phyloP scores from a whole-genome alignment of 2,888 invertebrate species.

The Zaprionus obscuricornis region DNA sequence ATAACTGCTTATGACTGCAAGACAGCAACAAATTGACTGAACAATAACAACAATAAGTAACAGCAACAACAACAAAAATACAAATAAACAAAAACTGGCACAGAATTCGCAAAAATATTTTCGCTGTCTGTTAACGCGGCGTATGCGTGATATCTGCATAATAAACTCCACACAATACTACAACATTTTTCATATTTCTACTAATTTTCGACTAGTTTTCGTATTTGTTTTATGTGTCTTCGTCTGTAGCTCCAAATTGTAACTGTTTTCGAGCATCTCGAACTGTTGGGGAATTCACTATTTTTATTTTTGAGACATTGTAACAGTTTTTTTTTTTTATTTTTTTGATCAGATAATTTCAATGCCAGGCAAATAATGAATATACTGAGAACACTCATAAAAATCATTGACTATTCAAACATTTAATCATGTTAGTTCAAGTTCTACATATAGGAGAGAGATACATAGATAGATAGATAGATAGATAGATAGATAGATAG shows the following conservation, averaged over 20 bases:
- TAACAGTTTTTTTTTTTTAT: conserved; percentile 59
- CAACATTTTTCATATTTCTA: no score
- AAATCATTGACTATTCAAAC: conserved; percentile 51
- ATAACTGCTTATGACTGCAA: conserved; percentile 44
- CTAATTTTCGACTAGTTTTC: no score
- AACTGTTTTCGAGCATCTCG: conserved; percentile 49
- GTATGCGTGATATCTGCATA: conserved; percentile 62
- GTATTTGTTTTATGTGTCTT: conserved; percentile 22
- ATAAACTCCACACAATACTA: no score
- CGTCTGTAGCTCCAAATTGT: conserved; percentile 34
- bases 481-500: no score
- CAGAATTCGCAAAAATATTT: conserved; percentile 15
- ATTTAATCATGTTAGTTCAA: no score
- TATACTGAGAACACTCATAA: conserved; percentile 25
- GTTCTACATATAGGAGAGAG: background rate
- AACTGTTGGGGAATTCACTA: conserved; percentile 4
- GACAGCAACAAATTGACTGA: conserved; percentile 42
- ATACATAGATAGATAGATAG: conserved; percentile 2
- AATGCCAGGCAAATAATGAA: conserved; percentile 45
- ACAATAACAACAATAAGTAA: no score
- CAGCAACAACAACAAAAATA: background rate
- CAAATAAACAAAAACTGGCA: conserved; percentile 27
- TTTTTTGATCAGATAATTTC: conserved; percentile 45
- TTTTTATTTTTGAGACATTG: conserved; percentile 52
- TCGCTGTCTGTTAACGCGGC: conserved; percentile 39